These are phyloP conservation scores for Tillus elongatus DNA, from an alignment of 2,888 invertebrate genomes.

Conservation along the genomic window DNA sequence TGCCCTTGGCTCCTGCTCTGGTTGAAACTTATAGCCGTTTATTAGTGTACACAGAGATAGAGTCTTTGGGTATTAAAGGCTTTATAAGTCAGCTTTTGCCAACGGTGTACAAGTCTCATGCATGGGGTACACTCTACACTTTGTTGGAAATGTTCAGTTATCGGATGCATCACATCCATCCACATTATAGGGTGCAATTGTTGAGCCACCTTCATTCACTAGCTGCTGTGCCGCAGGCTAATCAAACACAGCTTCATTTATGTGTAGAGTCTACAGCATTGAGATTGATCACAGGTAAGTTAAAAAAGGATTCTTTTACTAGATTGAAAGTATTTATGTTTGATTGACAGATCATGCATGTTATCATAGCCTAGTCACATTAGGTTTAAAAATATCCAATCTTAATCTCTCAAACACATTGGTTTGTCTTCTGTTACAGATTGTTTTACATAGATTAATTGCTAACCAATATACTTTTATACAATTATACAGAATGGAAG, in stretches of 20 bases:
- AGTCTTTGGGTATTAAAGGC: constrained; percentile 92
- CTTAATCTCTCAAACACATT: no score
- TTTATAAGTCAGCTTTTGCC: constrained; percentile 91
- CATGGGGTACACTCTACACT: constrained; percentile 93
- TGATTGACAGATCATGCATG: constrained; percentile 4
- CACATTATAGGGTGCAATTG: constrained; percentile 88
- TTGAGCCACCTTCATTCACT: constrained; percentile 85
- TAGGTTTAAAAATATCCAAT: no score
- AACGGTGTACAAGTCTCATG: constrained; percentile 83
- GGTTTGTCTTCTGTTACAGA: no score
- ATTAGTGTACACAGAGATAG: constrained; percentile 92
- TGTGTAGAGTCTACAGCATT: constrained; percentile 49
- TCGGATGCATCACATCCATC: constrained; percentile 91
- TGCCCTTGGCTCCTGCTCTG: constrained; percentile 80
- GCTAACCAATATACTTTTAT: no score
- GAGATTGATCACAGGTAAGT: constrained; percentile 36
- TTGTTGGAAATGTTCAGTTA: constrained; percentile 95
- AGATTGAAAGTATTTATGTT: no score
- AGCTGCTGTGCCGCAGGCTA: constrained; percentile 85
- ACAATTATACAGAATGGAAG: no score
- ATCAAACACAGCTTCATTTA: constrained; percentile 88
- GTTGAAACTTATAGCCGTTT: constrained; percentile 92
- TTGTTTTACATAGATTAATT: no score
- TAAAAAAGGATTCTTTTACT: constrained; percentile 8
- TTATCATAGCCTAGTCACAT: no score